Base-by-base conservation (phyloP, 2,888 invertebrate genomes). In the Nycteola revayana region DNA sequence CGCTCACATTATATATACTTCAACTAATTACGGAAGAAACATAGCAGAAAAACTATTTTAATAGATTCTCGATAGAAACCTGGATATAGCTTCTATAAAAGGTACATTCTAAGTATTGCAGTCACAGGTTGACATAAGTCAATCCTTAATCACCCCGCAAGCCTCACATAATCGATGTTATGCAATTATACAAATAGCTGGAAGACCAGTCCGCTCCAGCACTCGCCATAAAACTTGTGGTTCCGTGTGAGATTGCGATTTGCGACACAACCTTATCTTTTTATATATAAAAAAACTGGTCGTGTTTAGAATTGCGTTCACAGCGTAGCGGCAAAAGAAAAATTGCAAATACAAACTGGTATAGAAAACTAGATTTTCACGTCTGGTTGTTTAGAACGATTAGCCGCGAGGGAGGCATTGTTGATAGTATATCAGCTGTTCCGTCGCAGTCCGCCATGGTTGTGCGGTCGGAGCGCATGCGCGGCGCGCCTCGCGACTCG, bases 351-450 rank as follows among this genome's bases (percentile, higher is more conserved):
- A 66, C 66, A 70, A 82, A 81, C 83, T 75, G 67, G 83, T 77
- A 80, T 75, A 74, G 75, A 57, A 73, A 82, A 84, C 83, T 84
- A 84, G 84, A 82, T 82, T 83, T 84, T 66, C 77, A 75, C 73
- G 75, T 73, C 70, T 63, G 61, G 64, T 69, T 71, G 80, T 69
- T 86, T 83, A 84, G 84, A 82, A 71, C 71, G 81, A 84, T 84
- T 85, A 80, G 78, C 64, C 64, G 68, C 62, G 63, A 75, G 78
- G 69, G 73, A 71, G 63, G 79, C 72, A 75, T 83, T 83, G 86
- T 83, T 86, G 87, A 87, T 87, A 87, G 62, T 68, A 72, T 85
- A 84, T 86, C 88, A 87, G 87, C 85, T 86, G 85, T 70, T 80
- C 66, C 73, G 58, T 68, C 78, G 77, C 87, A 87, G 88, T 87